phyloP scores from a whole-genome alignment of 2,888 invertebrate species.

The Ochropleura plecta region DNA sequence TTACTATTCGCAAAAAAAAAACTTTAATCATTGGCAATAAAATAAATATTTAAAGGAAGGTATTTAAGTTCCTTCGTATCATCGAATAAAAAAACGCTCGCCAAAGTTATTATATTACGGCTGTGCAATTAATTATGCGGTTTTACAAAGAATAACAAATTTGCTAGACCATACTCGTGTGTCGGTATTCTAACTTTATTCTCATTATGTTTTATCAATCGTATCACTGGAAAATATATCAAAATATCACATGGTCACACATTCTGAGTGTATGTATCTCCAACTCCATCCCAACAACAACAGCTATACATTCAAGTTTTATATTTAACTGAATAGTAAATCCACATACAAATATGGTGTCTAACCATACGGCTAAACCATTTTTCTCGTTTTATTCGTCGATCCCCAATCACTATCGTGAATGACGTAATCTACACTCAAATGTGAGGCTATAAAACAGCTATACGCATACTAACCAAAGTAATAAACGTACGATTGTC shows the following conservation, averaged over 20 bases:
- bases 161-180: not conserved
- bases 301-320: not conserved
- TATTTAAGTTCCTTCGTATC: not conserved
- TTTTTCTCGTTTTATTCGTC: constrained; percentile 28
- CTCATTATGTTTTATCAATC: not conserved
- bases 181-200: not conserved
- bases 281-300: not conserved
- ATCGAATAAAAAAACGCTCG: not conserved
- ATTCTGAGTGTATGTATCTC: not conserved
- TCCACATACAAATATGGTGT: not conserved
- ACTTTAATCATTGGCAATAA: not conserved
- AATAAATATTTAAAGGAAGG: not conserved
- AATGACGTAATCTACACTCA: constrained; percentile 71
- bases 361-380: not conserved
- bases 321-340: constrained; percentile 14
- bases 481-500: constrained; percentile 66
- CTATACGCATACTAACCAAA: constrained; percentile 73
- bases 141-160: constrained; percentile 13
- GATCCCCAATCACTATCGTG: constrained; percentile 45
- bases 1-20: not conserved
- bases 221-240: constrained; percentile 15
- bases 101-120: not conserved
- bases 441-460: constrained; percentile 68
- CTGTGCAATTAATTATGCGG: constrained; percentile 1
- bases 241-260: not conserved